Evolutionary conservation across 2,888 invertebrate species (phyloP).

Genomic region (Drosophila subsilvestris): DNA sequence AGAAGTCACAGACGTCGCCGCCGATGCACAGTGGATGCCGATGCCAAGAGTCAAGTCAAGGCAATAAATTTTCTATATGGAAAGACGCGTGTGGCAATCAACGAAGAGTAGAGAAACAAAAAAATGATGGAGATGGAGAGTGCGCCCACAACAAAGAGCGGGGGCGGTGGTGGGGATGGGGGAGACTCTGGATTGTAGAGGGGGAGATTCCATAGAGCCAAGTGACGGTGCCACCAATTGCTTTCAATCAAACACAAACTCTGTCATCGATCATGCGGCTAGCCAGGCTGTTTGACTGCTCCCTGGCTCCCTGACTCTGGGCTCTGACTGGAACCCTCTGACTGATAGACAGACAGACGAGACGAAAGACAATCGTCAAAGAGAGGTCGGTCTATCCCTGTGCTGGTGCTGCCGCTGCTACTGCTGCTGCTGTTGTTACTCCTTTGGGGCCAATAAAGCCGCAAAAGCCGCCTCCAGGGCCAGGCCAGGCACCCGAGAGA

Average conservation of each 20-base stretch:
- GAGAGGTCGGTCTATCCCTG: slow-evolving; percentile 44
- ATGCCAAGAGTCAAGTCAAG: slow-evolving; percentile 9
- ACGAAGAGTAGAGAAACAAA: slow-evolving; percentile 11
- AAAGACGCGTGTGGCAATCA: slow-evolving; percentile 62
- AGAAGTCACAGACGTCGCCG: background rate
- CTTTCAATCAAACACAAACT: slow-evolving; percentile 82
- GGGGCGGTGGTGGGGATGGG: background rate
- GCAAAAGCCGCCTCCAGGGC: slow-evolving; percentile 62
- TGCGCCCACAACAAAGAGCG: slow-evolving; percentile 39
- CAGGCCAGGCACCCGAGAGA: slow-evolving; percentile 20
- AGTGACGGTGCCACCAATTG: slow-evolving; percentile 81
- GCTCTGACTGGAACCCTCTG: slow-evolving; percentile 31
- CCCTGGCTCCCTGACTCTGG: background rate
- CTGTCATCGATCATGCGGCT: slow-evolving; percentile 82
- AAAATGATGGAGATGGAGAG: slow-evolving; percentile 8
- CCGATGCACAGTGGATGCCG: slow-evolving; percentile 3
- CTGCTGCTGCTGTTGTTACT: slow-evolving; percentile 29
- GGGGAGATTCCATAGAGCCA: slow-evolving; percentile 37
- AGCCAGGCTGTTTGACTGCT: slow-evolving; percentile 16
- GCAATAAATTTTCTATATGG: slow-evolving; percentile 65
- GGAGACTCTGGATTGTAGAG: slow-evolving; percentile 11
- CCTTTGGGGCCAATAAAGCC: slow-evolving; percentile 79
- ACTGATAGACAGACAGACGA: slow-evolving; percentile 42
- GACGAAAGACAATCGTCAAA: slow-evolving; percentile 49
- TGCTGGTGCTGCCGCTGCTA: background rate